Evolutionary conservation across 2,888 invertebrate species (phyloP), one percentile per base, ranked within the genome.

Genomic region (Branchipolynoe longqiensis): DNA sequence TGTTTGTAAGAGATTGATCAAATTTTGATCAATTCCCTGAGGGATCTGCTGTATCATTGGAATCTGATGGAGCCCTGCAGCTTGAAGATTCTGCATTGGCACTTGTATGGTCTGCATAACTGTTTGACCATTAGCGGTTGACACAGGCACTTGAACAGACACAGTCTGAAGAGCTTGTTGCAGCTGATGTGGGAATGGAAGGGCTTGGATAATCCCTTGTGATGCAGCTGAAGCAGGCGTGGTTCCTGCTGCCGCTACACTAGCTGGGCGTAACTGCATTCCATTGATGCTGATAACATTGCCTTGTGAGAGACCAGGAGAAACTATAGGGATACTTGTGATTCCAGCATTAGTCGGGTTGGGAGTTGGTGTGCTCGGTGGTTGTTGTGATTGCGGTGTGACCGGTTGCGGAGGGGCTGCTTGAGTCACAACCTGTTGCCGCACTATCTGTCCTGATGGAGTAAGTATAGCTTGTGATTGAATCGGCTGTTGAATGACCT

Each of bases 61-160:
- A 25, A 78, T 31, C 28, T 78, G 78, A 1, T n/a, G n/a, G n/a
- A 78, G 28, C 6, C 78, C 78, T n/a, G 78, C 78, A 28, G 78
- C 78, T 25, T 78, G 78, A 25, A 78, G 31, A 78, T 48, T 95
- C 93, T 98, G 98, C 28, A 98, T 95, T 0, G 98, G 98, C 90
- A 99, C 96, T 93, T 98, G 98, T 0, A 99, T 96, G 0, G 98
- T 98, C 93, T 99, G 98, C 94, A 98, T 97, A 86, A 98, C 96
- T 0, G 98, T 98, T 94, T 98, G 98, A 0, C 98, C 98, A 93
- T 96, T 97, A 54, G 96, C 95, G 84, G 96, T 96, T 81, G 96
- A 96, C 88, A 98, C 97, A 0, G 98, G 98, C 87, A 98, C 97
- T 94, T 98, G 98, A 3, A 98, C 97, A 59, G 96, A 91, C 96